These are phyloP conservation scores for Muricea muricata DNA, from an alignment of 92 coral and sea anemone genomes.

Conservation along the genomic window DNA sequence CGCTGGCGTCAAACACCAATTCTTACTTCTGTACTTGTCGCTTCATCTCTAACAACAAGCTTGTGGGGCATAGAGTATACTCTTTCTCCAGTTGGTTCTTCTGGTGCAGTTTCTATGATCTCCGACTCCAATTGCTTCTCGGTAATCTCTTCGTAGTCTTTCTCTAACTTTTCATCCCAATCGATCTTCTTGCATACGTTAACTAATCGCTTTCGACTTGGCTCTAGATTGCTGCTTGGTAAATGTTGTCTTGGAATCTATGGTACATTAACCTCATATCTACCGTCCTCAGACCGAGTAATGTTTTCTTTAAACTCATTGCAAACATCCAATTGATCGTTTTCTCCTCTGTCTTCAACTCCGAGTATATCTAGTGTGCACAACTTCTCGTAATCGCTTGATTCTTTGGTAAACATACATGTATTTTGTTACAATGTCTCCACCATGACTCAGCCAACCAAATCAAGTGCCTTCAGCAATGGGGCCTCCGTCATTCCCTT, in stretches of 20 bases:
- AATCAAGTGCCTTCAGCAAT: slow-evolving; percentile 57
- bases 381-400: slow-evolving; percentile 37
- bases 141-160: background rate
- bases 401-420: slow-evolving; percentile 30
- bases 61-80: background rate
- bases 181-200: too few relatives aligned
- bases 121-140: background rate
- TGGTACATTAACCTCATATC: too few relatives aligned
- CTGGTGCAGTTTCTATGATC: background rate
- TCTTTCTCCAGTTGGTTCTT: background rate
- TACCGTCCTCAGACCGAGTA: too few relatives aligned
- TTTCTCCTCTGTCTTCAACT: background rate
- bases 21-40: slow-evolving; percentile 5
- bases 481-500: slow-evolving; percentile 62
- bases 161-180: background rate
- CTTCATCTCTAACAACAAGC: background rate
- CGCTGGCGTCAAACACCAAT: slow-evolving; percentile 66
- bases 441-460: slow-evolving; percentile 65
- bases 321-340: background rate
- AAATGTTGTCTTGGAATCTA: too few relatives aligned
- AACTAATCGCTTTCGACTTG: too few relatives aligned
- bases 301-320: too few relatives aligned
- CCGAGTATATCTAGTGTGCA: slow-evolving; percentile 31
- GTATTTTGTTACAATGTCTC: slow-evolving; percentile 14
- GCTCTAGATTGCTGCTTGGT: too few relatives aligned